Base-by-base conservation (phyloP, 2,888 invertebrate genomes). In the Clanis bilineata region DNA sequence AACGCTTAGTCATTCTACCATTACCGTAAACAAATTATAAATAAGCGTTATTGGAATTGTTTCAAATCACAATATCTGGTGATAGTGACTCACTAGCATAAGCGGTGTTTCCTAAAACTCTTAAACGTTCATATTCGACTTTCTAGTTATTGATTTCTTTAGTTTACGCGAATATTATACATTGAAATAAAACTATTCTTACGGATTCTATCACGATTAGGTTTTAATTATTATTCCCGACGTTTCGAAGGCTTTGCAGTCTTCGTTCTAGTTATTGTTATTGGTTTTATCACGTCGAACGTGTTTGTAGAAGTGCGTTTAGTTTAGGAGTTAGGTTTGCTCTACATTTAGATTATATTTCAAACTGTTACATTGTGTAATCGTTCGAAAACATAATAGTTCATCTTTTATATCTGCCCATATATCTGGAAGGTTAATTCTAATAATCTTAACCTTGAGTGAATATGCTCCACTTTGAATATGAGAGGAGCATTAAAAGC, bases 1-100 rank as follows among this genome's bases (percentile, higher is more conserved):
- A 45, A 51, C 15, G 51, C 18, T 32, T 28, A 51, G 28, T 51
- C 51, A 51, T 51, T 41, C 47, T 23, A 25, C 9, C 15, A 47
- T 47, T 36, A 39, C 9, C 22, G 57, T 36, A 51, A 51, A 58
- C 10, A 51, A 28, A 39, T 51, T 23, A 47, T 47, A 58, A 39
- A 51, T 28, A 51, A 47, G 39, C 51, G 39, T 51, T 58, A 61
- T 45, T 56, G 56, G 41, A 54, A 60, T 59, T 60, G 61, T 61
- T 64, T 62, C 54, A 45, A 62, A 63, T 62, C 64, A 61, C 62
- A 60, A 63, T 56, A 62, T 44, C 12, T 28, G 57, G 45, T 57
- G 44, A 38, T 21, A 56, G 36, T 58, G 58, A 58, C 28, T 58
- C 58, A 58, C 28, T 12, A 9, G 21, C 10, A 15, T 4, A 32